phyloP scores from a whole-genome alignment of 2,797 vertebrate species.

The Podargus strigoides region DNA sequence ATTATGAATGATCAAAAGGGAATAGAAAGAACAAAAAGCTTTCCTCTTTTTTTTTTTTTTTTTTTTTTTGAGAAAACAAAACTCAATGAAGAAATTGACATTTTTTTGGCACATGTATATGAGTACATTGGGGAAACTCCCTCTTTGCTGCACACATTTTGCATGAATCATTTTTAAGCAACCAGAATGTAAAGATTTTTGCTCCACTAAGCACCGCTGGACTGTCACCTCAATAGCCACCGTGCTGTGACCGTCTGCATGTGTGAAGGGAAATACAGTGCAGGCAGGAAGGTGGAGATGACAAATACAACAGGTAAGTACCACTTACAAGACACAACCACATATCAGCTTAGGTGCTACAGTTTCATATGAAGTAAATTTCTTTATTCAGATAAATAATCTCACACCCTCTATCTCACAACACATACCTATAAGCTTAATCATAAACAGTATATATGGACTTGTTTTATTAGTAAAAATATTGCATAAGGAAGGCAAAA shows the following conservation, averaged over 20 bases:
- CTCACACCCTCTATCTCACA: background rate
- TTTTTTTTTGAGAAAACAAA: background rate
- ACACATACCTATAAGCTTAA: background rate
- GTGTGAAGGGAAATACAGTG: background rate
- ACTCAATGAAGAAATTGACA: background rate
- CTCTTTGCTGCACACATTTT: background rate
- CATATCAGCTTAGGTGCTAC: background rate
- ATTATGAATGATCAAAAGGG: slow-evolving; percentile 19
- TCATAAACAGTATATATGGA: background rate
- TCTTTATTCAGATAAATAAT: background rate
- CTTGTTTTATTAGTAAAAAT: background rate
- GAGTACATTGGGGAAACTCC: background rate
- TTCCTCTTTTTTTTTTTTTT: background rate
- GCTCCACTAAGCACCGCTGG: background rate
- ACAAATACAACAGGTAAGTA: background rate
- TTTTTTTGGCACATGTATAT: background rate
- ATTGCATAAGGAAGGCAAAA: background rate
- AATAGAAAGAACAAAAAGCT: slow-evolving; percentile 20
- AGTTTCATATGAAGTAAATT: background rate
- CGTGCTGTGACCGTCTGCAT: rapidly evolving
- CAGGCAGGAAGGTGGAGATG: background rate
- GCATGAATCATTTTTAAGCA: background rate
- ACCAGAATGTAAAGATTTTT: background rate
- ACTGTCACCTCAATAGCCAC: background rate
- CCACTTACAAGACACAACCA: background rate